These are phyloP conservation scores for Notolepis coatsorum DNA, from an alignment of 2,797 vertebrate species.

Conservation along the genomic window DNA sequence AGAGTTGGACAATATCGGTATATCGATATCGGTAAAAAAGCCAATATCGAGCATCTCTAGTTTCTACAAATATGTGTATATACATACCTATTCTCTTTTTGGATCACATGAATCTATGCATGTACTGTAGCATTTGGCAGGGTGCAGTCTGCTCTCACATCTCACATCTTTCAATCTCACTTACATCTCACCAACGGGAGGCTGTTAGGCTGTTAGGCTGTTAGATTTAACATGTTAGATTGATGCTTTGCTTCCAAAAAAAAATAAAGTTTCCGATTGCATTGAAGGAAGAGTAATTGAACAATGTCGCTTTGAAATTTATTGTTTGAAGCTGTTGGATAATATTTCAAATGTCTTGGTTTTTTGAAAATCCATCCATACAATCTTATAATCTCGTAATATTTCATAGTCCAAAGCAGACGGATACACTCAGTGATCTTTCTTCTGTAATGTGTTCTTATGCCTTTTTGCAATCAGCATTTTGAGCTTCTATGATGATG, in stretches of 20 bases:
- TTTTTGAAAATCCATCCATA: constrained; percentile 60
- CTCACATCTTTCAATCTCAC: neutral
- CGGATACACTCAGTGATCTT: constrained; percentile 66
- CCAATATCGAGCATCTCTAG: too few relatives aligned
- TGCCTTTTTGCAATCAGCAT: constrained; percentile 55
- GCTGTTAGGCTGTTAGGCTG: neutral
- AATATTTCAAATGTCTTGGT: constrained; percentile 57
- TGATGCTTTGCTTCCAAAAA: neutral
- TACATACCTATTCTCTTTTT: too few relatives aligned
- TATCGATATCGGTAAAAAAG: too few relatives aligned
- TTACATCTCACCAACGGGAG: neutral
- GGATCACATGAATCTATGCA: too few relatives aligned
- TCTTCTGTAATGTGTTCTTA: constrained; percentile 41
- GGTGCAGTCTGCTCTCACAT: neutral
- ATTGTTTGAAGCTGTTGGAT: constrained; percentile 56
- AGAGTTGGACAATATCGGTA: too few relatives aligned
- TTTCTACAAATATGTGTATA: too few relatives aligned
- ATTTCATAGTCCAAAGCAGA: constrained; percentile 55
- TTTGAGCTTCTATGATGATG: constrained; percentile 55
- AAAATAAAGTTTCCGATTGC: constrained; percentile 45
- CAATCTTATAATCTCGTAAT: constrained; percentile 65
- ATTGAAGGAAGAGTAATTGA: constrained; percentile 41
- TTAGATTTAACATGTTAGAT: constrained; percentile 22
- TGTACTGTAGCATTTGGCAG: too few relatives aligned
- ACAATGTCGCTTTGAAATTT: constrained; percentile 36